Percentiles rank a stretch among this genome's conserved stretches.
Evolutionary conservation across 2,113 vertebrate species (phyloP).

Genomic region (Hydrolagus affinis): DNA sequence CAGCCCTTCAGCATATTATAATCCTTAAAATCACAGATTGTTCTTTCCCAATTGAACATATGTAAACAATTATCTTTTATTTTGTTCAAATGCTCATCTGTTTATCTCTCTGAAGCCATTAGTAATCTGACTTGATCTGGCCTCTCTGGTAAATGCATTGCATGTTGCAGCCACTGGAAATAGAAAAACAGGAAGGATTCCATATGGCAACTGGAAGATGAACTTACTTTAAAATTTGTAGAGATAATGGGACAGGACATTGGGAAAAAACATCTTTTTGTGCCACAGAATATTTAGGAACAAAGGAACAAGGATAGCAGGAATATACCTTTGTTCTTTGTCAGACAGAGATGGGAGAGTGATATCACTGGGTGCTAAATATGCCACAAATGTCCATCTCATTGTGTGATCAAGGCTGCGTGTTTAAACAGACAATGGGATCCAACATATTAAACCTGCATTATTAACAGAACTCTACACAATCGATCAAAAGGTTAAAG

Average conservation of each 20-base stretch:
- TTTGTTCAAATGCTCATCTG: slow-evolving; percentile 24
- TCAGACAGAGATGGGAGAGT: no score
- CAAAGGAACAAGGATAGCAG: neutral
- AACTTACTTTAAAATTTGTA: neutral
- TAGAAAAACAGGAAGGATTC: slow-evolving; percentile 28
- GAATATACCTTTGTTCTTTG: neutral
- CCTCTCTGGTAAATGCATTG: neutral
- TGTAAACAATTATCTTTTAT: slow-evolving; percentile 24
- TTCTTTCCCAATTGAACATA: neutral
- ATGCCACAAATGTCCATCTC: no score
- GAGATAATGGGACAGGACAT: neutral
- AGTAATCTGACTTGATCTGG: slow-evolving; percentile 19
- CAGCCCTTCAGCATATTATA: no score
- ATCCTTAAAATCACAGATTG: no score
- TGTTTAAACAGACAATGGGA: no score
- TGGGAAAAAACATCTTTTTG: no score
- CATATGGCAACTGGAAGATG: slow-evolving; percentile 6
- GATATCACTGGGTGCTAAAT: no score
- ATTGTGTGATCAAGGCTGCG: no score
- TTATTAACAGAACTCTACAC: no score
- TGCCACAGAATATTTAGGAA: neutral
- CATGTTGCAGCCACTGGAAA: neutral
- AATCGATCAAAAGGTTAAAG: no score
- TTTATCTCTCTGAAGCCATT: slow-evolving; percentile 11
- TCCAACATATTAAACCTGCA: no score